Evolutionary conservation across 92 coral and sea anemone species (phyloP).

Genomic region (Parazoanthus darwini): DNA sequence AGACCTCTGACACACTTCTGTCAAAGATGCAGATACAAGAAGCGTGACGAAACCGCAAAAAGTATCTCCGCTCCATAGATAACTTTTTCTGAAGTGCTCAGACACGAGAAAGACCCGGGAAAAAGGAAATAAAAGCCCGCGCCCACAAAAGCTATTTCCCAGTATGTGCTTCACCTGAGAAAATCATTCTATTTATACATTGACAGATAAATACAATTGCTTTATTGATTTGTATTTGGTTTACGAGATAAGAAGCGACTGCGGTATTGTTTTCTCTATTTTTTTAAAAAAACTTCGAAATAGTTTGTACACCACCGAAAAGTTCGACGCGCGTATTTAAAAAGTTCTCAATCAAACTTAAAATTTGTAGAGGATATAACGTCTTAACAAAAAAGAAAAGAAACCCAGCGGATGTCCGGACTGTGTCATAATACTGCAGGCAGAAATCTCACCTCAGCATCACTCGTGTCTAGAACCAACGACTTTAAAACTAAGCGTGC

Average conservation of each 20-base stretch:
- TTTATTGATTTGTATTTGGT: neutral
- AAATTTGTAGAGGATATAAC: neutral
- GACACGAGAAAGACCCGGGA: neutral
- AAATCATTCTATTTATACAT: neutral
- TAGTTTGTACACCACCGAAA: neutral
- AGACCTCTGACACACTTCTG: constrained; percentile 4
- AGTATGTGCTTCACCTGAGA: neutral
- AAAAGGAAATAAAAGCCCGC: neutral
- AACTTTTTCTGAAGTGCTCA: neutral
- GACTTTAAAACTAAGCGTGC: neutral
- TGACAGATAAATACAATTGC: neutral
- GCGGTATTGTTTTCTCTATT: neutral
- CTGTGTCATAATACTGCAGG: neutral
- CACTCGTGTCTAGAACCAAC: neutral
- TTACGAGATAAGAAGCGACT: constrained; percentile 16
- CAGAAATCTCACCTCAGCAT: neutral
- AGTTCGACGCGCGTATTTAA: neutral
- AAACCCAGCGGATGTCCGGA: neutral
- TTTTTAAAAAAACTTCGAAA: neutral
- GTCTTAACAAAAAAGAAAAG: no score
- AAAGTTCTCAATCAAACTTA: neutral
- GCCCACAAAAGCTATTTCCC: neutral
- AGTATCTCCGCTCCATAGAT: neutral
- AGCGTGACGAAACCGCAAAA: constrained; percentile 10
- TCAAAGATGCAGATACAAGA: neutral